These are phyloP conservation scores for Oncorhynchus mykiss DNA, from an alignment of 2,113 vertebrate species.

Conservation along the genomic window DNA sequence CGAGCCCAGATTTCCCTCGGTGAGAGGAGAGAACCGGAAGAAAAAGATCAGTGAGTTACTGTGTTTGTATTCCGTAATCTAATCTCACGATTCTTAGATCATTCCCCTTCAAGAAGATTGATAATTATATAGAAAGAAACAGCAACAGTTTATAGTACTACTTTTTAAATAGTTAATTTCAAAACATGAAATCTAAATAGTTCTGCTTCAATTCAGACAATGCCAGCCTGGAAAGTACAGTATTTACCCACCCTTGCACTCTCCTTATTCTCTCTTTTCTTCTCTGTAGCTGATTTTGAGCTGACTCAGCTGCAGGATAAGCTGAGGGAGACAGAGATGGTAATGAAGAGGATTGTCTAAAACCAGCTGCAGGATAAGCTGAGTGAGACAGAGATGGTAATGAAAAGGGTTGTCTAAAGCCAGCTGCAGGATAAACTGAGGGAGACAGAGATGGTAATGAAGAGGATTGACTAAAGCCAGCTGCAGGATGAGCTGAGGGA, in stretches of 20 bases:
- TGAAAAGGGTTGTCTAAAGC: too few relatives aligned
- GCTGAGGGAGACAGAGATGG: constrained; percentile 88
- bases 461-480: constrained; percentile 86
- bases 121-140: too few relatives aligned
- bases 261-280: constrained; percentile 6
- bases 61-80: neutral
- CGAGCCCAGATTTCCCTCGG: constrained; percentile 67
- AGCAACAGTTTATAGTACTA: neutral
- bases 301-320: constrained; percentile 92
- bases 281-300: constrained; percentile 86
- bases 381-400: too few relatives aligned
- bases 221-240: too few relatives aligned
- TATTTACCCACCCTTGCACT: too few relatives aligned
- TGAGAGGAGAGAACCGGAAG: constrained; percentile 79
- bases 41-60: constrained; percentile 89
- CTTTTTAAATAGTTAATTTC: neutral
- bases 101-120: too few relatives aligned
- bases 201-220: too few relatives aligned
- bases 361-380: constrained; percentile 69
- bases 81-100: neutral
- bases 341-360: constrained; percentile 92
- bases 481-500: neutral
- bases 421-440: constrained; percentile 75
- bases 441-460: constrained; percentile 93
- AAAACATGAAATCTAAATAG: too few relatives aligned